phyloP scores from a whole-genome alignment of 2,113 vertebrate genomes.

The Syrmaticus mikado region DNA sequence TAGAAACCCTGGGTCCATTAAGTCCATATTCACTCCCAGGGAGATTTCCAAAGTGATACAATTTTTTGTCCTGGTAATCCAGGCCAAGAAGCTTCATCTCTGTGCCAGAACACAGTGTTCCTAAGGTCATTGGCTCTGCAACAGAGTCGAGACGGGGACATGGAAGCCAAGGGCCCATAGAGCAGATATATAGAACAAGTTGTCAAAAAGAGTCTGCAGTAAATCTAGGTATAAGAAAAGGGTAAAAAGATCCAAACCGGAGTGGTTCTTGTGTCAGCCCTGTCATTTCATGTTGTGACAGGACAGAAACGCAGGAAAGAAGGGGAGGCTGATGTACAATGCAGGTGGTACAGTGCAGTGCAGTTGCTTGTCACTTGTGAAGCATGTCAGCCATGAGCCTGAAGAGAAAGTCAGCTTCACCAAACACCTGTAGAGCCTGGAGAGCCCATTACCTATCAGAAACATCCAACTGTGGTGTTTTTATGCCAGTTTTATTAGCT shows the following conservation, averaged over 20 bases:
- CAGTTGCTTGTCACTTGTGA: neutral
- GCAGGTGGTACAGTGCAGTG: too few species aligned
- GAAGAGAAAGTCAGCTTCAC: neutral
- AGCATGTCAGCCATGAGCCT: neutral
- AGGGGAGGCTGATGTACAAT: neutral
- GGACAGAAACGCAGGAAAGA: neutral
- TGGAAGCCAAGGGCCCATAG: neutral
- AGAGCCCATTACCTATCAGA: neutral
- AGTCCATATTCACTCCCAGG: neutral
- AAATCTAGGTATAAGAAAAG: neutral
- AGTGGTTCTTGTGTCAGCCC: neutral
- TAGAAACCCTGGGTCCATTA: neutral
- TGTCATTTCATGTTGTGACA: neutral
- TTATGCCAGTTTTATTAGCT: neutral
- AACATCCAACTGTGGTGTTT: neutral
- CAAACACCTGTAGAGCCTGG: neutral
- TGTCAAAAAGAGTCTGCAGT: neutral
- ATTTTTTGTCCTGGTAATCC: neutral
- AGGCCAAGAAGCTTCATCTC: neutral
- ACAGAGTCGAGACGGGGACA: neutral
- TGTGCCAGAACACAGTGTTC: neutral
- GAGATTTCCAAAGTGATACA: neutral
- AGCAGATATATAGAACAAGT: neutral
- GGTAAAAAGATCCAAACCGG: neutral
- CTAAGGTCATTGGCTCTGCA: neutral